Evolutionary conservation across 2,113 vertebrate species (phyloP).

Genomic region (Azemiops feae): DNA sequence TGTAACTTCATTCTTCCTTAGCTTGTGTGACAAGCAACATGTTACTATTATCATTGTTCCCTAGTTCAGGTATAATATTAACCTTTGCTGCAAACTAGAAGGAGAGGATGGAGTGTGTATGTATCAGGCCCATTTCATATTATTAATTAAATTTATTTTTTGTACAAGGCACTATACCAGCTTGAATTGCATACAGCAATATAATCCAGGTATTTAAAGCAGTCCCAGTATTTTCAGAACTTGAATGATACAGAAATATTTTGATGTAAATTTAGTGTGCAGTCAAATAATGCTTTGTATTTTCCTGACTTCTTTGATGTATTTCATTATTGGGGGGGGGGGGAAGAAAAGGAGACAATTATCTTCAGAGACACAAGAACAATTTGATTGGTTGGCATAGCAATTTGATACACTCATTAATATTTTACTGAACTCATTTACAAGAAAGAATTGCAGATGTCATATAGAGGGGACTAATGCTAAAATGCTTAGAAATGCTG

Average conservation of each 20-base stretch:
- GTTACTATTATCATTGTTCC: neutral
- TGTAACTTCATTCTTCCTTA: neutral
- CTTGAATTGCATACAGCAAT: neutral
- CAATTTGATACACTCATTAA: conserved; percentile 34
- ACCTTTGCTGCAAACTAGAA: neutral
- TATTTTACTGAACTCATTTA: conserved; percentile 48
- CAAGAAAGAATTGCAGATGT: conserved; percentile 18
- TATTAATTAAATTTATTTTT: neutral
- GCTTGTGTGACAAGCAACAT: neutral
- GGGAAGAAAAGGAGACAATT: neutral
- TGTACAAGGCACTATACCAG: neutral
- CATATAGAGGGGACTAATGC: conserved; percentile 1
- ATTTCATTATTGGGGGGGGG: conserved; percentile 12
- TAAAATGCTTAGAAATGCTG: neutral
- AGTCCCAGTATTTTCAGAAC: neutral
- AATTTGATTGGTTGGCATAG: conserved; percentile 3
- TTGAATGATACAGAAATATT: neutral
- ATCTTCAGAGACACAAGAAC: neutral
- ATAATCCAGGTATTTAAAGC: neutral
- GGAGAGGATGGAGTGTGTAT: neutral
- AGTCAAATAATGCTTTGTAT: neutral
- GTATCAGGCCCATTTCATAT: neutral
- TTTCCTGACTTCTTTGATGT: neutral
- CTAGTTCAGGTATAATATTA: neutral
- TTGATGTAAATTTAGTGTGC: neutral